Percentiles rank a stretch among this genome's conserved stretches.
Conservation (phyloP, 2,113 vertebrate genomes). For the Pterophyllum scalare region DNA sequence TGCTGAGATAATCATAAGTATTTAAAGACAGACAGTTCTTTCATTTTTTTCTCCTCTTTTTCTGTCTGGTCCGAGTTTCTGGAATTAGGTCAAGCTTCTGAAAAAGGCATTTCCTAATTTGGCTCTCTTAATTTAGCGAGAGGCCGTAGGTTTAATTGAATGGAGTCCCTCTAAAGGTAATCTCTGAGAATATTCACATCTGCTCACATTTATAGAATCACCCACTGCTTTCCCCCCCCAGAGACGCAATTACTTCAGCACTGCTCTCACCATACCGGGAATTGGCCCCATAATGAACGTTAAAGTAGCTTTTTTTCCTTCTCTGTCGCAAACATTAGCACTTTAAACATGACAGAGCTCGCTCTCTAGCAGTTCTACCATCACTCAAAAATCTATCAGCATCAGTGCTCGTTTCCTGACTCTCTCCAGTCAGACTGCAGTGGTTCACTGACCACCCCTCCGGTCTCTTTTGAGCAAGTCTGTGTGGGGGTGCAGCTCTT, state of each 20-base stretch:
- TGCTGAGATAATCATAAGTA: not conserved
- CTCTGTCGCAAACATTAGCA: not conserved
- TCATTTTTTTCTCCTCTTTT: not conserved
- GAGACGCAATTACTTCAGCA: constrained; percentile 45
- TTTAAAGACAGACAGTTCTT: not conserved
- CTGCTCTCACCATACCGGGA: constrained; percentile 8
- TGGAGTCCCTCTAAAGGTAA: constrained; percentile 18
- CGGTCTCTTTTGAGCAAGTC: not conserved
- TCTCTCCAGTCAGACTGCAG: not conserved
- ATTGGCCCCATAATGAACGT: constrained; percentile 3
- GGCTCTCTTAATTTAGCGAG: constrained; percentile 11
- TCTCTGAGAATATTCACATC: not conserved
- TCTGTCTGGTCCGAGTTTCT: constrained; percentile 6
- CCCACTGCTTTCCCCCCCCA: not conserved
- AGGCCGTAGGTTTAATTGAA: constrained; percentile 8
- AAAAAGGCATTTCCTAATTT: not conserved
- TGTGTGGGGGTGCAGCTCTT: not conserved
- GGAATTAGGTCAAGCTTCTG: constrained; percentile 53
- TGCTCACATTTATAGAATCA: not conserved
- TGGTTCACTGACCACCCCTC: not conserved
- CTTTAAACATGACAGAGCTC: not conserved
- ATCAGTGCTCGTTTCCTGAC: not conserved
- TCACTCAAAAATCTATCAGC: not conserved
- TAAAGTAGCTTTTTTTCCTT: not conserved
- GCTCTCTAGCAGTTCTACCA: not conserved